These are phyloP conservation scores for Agapostemon virescens DNA, from an alignment of 2,888 invertebrate genomes.

Conservation along the genomic window DNA sequence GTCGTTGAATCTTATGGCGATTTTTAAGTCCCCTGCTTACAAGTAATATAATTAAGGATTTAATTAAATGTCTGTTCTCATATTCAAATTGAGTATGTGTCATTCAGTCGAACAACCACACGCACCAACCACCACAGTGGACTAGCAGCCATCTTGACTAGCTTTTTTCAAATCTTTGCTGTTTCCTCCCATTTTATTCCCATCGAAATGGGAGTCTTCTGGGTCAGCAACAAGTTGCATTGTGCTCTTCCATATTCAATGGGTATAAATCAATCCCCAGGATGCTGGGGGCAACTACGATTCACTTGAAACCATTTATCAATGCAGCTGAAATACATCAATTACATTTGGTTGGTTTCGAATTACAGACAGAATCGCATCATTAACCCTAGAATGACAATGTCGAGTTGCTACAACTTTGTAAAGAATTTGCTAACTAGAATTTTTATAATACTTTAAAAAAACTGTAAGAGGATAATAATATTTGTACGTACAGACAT, in stretches of 20 bases:
- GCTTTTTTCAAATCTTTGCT: constrained; percentile 70
- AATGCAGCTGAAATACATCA: constrained; percentile 91
- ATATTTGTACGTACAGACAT: background rate
- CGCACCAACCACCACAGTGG: constrained; percentile 77
- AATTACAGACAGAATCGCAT: background rate
- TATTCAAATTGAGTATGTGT: constrained; percentile 72
- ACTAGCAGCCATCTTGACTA: constrained; percentile 80
- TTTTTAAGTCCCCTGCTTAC: constrained; percentile 72
- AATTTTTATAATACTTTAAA: background rate
- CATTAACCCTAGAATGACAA: constrained; percentile 6
- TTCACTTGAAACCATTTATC: constrained; percentile 99
- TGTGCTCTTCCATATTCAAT: constrained; percentile 67
- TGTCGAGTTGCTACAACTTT: background rate
- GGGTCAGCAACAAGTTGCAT: constrained; percentile 73
- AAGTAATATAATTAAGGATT: constrained; percentile 70
- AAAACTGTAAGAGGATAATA: background rate
- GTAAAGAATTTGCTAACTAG: background rate
- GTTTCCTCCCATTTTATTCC: constrained; percentile 59
- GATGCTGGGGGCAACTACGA: constrained; percentile 99
- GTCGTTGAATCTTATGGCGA: constrained; percentile 79
- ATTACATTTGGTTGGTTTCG: background rate
- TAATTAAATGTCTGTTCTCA: constrained; percentile 73
- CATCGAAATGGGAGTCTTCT: constrained; percentile 68
- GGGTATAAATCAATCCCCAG: constrained; percentile 88
- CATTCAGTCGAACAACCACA: constrained; percentile 72